Evolutionary conservation across 30 jellyfish, hydroid and myxozoan genomes (phyloP).

Genomic region (Turritopsis rubra): DNA sequence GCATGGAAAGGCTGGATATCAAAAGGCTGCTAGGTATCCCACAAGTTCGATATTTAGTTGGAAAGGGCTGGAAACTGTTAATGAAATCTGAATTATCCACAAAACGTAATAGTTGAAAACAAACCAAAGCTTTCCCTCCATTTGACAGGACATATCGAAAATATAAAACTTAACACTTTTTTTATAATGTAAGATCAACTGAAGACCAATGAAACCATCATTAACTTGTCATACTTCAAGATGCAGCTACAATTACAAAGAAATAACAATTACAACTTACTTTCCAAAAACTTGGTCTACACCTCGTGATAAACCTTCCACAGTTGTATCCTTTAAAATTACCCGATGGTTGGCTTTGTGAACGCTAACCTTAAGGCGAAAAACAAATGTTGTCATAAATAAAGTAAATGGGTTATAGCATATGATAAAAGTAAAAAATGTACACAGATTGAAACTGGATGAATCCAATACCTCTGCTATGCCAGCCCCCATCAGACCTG

Average conservation of each 20-base stretch:
- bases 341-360: conserved; percentile 83
- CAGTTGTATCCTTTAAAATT: conserved; percentile 60
- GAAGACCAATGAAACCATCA: no score
- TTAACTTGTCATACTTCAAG: neutral
- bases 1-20: no score
- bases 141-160: no score
- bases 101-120: no score
- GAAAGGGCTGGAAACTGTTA: no score
- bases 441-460: no score
- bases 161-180: no score
- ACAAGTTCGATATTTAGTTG: no score
- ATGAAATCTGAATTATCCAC: no score
- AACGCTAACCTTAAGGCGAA: conserved; percentile 55
- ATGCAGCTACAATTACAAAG: neutral
- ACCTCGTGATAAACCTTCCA: conserved; percentile 87
- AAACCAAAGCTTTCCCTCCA: no score
- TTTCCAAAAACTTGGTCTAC: conserved; percentile 70
- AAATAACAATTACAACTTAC: conserved; percentile 24
- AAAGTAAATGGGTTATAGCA: neutral
- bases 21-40: no score
- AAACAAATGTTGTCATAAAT: neutral
- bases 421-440: neutral
- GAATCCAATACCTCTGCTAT: conserved; percentile 65
- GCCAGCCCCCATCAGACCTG: conserved; percentile 99
- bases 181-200: no score